A percentile compares a stretch with the other conserved stretches of the same genome.
Conservation (phyloP, 2,113 vertebrate species). For the Amphilophus citrinellus region DNA sequence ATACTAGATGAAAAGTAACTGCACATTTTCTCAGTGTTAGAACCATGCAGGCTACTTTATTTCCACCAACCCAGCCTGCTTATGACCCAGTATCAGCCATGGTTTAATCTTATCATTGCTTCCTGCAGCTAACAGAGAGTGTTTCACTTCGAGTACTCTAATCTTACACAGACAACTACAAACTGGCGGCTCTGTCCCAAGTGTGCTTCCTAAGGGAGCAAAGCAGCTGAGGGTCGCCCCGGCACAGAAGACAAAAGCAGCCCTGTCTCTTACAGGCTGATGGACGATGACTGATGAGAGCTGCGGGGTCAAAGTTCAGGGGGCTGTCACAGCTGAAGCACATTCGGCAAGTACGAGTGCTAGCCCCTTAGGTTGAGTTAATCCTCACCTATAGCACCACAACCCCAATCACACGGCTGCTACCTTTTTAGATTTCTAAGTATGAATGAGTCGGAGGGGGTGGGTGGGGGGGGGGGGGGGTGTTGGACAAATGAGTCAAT, state of each 20-base stretch:
- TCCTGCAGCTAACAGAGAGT: conserved; percentile 54
- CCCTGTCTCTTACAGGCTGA: conserved; percentile 67
- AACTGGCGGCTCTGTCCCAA: conserved; percentile 54
- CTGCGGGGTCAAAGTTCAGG: conserved; percentile 63
- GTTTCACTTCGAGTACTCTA: conserved; percentile 57
- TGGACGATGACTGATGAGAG: conserved; percentile 76
- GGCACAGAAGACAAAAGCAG: conserved; percentile 69
- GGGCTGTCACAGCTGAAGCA: conserved; percentile 28
- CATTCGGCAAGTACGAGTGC: conserved; percentile 18
- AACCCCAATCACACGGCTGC: not conserved
- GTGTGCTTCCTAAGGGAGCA: conserved; percentile 52
- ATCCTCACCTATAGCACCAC: conserved; percentile 23
- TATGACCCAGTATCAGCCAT: not conserved
- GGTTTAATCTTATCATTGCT: conserved; percentile 61
- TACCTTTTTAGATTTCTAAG: conserved; percentile 8
- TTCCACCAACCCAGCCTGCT: not conserved
- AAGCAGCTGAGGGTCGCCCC: conserved; percentile 61
- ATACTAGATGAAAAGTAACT: not conserved
- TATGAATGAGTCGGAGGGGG: not conserved
- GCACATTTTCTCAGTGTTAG: not conserved
- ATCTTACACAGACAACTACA: conserved; percentile 58
- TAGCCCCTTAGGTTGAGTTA: conserved; percentile 25
- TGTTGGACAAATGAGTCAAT: not conserved
- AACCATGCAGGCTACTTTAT: not conserved
- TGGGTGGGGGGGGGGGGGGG: not conserved